phyloP scores from a whole-genome alignment of 2,113 vertebrate species.

The Vimba vimba region DNA sequence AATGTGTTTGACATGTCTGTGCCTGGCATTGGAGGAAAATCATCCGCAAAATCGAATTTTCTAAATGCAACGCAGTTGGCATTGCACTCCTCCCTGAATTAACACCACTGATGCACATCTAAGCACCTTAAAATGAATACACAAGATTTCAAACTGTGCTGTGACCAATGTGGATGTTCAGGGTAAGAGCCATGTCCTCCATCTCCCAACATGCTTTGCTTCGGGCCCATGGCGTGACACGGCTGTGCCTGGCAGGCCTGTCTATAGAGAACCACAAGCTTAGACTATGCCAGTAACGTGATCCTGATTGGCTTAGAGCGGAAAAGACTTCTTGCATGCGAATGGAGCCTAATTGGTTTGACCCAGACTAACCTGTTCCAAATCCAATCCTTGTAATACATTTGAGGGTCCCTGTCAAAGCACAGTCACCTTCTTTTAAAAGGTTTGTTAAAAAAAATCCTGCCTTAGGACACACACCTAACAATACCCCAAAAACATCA shows the following conservation, averaged over 20 bases:
- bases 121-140: neutral
- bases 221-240: conserved; percentile 63
- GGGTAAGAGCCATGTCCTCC: neutral
- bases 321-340: conserved; percentile 78
- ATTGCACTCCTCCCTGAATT: neutral
- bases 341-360: conserved; percentile 85
- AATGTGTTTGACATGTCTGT: neutral
- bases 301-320: conserved; percentile 72
- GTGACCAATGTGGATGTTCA: conserved; percentile 14
- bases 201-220: conserved; percentile 45
- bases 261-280: conserved; percentile 65
- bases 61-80: neutral
- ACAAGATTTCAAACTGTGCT: neutral
- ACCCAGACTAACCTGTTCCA: conserved; percentile 80
- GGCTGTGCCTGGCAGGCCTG: conserved; percentile 62
- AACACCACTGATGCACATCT: neutral
- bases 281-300: conserved; percentile 69
- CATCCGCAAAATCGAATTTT: neutral
- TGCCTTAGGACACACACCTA: conserved; percentile 6
- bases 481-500: conserved; percentile 2
- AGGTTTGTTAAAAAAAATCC: conserved; percentile 44
- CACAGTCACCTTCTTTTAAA: conserved; percentile 46
- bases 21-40: too few relatives aligned
- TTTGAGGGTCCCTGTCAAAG: conserved; percentile 73
- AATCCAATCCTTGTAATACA: conserved; percentile 85